Evolutionary conservation across 2,888 invertebrate species (phyloP), one percentile per base, ranked within the genome.

Genomic region (Parapristionchus giblindavisi): DNA sequence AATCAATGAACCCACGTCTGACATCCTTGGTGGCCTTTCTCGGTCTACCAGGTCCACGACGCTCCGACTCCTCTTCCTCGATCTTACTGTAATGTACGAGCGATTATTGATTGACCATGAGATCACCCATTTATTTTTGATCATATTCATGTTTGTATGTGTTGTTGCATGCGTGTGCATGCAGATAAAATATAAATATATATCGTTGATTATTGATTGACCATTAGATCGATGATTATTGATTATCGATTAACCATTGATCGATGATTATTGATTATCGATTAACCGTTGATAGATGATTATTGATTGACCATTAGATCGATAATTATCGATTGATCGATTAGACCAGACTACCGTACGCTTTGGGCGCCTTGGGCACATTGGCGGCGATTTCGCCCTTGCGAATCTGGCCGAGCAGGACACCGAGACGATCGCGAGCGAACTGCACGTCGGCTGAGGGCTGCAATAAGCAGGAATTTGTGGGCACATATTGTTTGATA

Each of bases 391-490:
- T 43, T 38, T 84, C 84, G 4, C 84, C 82, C 54, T 76, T 77
- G 21, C 79, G 66, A 24, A 85, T 86, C 27, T 77, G 79, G 8
- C 75, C 80, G 40, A 87, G 77, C 56, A 87, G 80, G 58, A 77
- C 79, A 8, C 82, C 85, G 61, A 87, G 82, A n/a, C 87, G 81
- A 73, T 81, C 80, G 56, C 87, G 75, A 4, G 86, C 87, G 68
- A 81, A 79, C 63, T 83, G 82, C 84, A 85, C 86, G 56, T 86
- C 87, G 11, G 87, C 85, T 17, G 86, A 86, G 43, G 11, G 21
- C 48, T 72, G 60, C n/a, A 17, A 8, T 17, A 17, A 43, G 8
- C 17, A 43, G 43, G n/a, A n/a, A n/a, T n/a, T n/a, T n/a, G n/a
- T n/a, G n/a, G n/a, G n/a, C n/a, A n/a, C n/a, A n/a, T n/a, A n/a